A percentile compares a stretch with the other conserved stretches of the same genome.
These are phyloP conservation scores for Stylophora pistillata DNA, from an alignment of 64 coral and sea anemone genomes.

Conservation along the genomic window DNA sequence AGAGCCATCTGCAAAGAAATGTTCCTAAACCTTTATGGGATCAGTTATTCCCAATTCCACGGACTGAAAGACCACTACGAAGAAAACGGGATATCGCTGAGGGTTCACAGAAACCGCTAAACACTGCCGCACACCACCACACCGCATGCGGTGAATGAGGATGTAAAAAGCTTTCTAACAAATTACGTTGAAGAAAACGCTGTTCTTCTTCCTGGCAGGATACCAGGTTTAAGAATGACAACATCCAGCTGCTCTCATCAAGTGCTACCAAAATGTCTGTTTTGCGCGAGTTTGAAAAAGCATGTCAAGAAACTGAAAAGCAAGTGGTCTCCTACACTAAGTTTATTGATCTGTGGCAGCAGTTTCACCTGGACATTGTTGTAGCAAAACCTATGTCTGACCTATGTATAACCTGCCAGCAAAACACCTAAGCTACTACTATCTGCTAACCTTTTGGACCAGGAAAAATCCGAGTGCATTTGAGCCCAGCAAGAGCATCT, in stretches of 20 bases:
- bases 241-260: slow-evolving; percentile 28
- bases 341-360: slow-evolving; percentile 35
- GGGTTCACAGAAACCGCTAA: no score
- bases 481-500: slow-evolving; percentile 45
- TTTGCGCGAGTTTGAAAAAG: neutral
- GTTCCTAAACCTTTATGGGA: no score
- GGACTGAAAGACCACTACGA: no score
- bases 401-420: slow-evolving; percentile 41
- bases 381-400: slow-evolving; percentile 46
- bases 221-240: slow-evolving; percentile 50
- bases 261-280: slow-evolving; percentile 21
- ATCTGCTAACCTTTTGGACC: slow-evolving; percentile 4
- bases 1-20: no score
- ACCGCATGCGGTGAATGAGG: neutral
- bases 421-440: slow-evolving; percentile 44
- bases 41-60: no score
- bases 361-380: slow-evolving; percentile 47
- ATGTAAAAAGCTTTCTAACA: slow-evolving; percentile 19
- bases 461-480: slow-evolving; percentile 42
- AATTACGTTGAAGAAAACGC: slow-evolving; percentile 62
- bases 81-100: no score
- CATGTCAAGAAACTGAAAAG: slow-evolving; percentile 7
- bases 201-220: slow-evolving; percentile 34
- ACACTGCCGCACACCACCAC: no score
- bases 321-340: neutral